Base-by-base conservation (phyloP, 2,888 invertebrate species). In the Ophion costatus region DNA sequence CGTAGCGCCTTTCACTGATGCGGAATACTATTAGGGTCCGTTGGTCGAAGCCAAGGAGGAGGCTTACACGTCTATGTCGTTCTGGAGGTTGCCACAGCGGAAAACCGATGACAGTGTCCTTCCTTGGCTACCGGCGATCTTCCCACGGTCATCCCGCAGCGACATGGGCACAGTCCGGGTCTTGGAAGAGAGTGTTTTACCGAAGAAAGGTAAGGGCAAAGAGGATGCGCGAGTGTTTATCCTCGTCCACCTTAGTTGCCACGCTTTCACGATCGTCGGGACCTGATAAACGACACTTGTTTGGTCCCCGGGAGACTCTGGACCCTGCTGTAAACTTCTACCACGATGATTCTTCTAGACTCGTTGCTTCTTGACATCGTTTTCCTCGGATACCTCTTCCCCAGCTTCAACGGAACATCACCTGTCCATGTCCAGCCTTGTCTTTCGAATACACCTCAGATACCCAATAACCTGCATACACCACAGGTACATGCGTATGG, bases 211-310 rank as follows among this genome's bases (percentile, higher is more conserved):
- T 33, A 45, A 76, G 70, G 29, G 22, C 38, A 24, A 51, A 81
- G 51, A 71, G 45, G 57, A 71, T 38, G 29, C 51, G 29, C 59
- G 75, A 79, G 61, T 70, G 22, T 57, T 78, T 14, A 74, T 82
- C 82, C 80, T 73, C 82, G 80, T 79, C 75, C 61, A 61, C 80
- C 61, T 69, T 80, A 73, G 79, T 78, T 51, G 80, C 45, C 81
- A 78, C 78, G 76, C 71, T 66, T 71, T 76, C 75, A 83, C 85
- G 84, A 87, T 86, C 84, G 70, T 83, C 85, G 85, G 82, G 76
- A 77, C 84, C 75, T 83, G 84, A 86, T 84, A 86, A 80, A 74
- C 86, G 82, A 45, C 70, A 74, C 56, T 78, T 69, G 82, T 82
- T 81, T 20, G 63, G 56, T 56, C 63, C 33, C 45, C 61, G 42